Percentiles rank a stretch among this genome's conserved stretches.
These are phyloP conservation scores for Cervus canadensis DNA, from an alignment of 2,113 vertebrate species.

Conservation along the genomic window DNA sequence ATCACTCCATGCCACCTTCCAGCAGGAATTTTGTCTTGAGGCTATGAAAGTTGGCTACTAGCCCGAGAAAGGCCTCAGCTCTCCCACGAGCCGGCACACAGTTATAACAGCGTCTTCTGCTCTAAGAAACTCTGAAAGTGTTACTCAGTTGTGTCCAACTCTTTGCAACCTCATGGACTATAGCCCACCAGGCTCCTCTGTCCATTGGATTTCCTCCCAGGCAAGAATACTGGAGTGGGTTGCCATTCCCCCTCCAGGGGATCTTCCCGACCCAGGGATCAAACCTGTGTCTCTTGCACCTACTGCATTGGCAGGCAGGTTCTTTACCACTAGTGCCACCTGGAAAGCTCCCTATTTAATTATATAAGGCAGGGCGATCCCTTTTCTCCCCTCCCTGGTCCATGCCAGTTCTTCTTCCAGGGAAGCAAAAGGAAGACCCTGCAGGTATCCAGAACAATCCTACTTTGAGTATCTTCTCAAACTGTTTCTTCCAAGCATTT, in stretches of 20 bases:
- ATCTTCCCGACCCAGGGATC: neutral
- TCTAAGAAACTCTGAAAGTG: neutral
- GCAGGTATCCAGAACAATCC: neutral
- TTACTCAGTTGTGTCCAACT: neutral
- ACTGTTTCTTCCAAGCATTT: neutral
- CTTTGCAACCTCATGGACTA: neutral
- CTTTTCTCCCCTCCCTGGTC: neutral
- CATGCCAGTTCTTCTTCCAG: neutral
- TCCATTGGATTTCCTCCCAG: neutral
- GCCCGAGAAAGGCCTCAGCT: neutral
- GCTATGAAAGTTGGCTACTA: neutral
- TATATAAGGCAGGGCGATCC: neutral
- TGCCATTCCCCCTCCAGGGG: neutral
- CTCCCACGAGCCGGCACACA: rapidly evolving
- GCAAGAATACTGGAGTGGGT: neutral
- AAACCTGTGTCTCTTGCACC: neutral
- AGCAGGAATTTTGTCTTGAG: neutral
- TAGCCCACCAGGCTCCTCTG: neutral
- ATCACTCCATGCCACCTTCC: neutral
- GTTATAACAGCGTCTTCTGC: neutral
- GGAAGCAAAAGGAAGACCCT: neutral
- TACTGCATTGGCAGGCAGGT: neutral
- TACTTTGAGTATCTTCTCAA: neutral
- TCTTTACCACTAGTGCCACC: neutral
- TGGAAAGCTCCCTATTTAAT: neutral